Evolutionary conservation across 2,113 vertebrate genomes (phyloP).

Genomic region (Neotoma lepida): DNA sequence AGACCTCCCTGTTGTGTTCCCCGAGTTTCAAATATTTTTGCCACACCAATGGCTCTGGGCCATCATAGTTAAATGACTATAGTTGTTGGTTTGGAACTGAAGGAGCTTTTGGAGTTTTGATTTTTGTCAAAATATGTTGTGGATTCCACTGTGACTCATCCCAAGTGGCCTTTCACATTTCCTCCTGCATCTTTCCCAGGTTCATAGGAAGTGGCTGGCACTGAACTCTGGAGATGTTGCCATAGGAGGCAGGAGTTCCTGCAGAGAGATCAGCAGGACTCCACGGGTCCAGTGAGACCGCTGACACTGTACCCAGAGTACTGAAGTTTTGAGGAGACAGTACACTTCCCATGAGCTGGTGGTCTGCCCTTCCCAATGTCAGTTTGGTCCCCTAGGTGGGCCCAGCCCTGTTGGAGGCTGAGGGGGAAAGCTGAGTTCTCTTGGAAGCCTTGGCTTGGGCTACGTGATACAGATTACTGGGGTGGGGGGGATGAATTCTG

Average conservation of each 20-base stretch:
- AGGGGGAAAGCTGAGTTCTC: neutral
- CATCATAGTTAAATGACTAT: neutral
- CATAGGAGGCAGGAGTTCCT: neutral
- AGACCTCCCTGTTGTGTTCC: neutral
- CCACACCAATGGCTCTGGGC: neutral
- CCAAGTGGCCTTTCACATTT: neutral
- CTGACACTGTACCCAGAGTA: neutral
- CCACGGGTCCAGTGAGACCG: neutral
- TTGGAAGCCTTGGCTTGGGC: neutral
- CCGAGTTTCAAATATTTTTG: neutral
- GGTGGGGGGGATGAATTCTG: neutral
- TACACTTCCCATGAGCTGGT: neutral
- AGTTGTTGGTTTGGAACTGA: neutral
- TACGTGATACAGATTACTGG: neutral
- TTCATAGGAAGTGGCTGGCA: neutral
- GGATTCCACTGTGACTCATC: neutral
- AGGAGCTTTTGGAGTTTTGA: neutral
- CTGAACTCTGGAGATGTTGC: neutral
- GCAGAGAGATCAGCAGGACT: neutral
- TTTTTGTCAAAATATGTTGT: slow-evolving; percentile 13
- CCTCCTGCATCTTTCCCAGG: neutral
- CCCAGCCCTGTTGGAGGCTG: neutral
- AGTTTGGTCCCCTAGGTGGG: neutral
- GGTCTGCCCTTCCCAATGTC: neutral
- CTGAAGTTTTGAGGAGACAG: neutral